Conservation (phyloP, 2,888 invertebrate species). For the Coelinius sp. region DNA sequence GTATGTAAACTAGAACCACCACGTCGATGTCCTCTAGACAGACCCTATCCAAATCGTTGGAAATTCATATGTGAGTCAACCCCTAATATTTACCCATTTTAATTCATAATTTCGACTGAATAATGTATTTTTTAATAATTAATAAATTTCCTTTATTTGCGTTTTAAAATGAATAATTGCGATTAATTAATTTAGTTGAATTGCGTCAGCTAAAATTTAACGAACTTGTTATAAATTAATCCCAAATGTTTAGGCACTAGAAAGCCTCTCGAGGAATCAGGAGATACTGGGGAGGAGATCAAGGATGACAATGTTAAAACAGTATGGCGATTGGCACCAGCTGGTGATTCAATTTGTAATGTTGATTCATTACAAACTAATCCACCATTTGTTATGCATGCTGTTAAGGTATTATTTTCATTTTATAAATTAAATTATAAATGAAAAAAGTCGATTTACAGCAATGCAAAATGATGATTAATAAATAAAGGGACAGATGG, state of each 20-base stretch:
- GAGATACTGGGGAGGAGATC: conserved; percentile 55
- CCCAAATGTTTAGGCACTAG: conserved; percentile 66
- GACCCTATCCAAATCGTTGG: conserved; percentile 65
- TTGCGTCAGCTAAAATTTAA: neutral
- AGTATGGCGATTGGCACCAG: conserved; percentile 64
- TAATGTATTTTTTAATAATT: neutral
- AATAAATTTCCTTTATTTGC: neutral
- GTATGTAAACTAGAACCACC: conserved; percentile 63
- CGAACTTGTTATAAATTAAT: conserved; percentile 49
- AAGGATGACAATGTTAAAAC: conserved; percentile 47
- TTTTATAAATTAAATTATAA: conserved; percentile 50
- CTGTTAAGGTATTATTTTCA: conserved; percentile 66
- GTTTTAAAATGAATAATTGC: neutral
- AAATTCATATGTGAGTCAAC: conserved; percentile 66
- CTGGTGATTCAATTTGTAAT: conserved; percentile 62
- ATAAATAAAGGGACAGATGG: neutral
- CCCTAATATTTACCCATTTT: neutral
- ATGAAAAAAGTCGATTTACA: conserved; percentile 43
- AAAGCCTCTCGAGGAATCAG: conserved; percentile 59
- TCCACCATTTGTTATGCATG: conserved; percentile 68
- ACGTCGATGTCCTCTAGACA: conserved; percentile 58
- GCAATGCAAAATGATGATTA: conserved; percentile 40
- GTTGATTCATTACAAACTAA: conserved; percentile 59
- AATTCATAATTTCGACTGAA: neutral
- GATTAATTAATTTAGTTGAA: neutral